Conservation (phyloP, 2,113 vertebrate genomes). For the Axis porcinus region DNA sequence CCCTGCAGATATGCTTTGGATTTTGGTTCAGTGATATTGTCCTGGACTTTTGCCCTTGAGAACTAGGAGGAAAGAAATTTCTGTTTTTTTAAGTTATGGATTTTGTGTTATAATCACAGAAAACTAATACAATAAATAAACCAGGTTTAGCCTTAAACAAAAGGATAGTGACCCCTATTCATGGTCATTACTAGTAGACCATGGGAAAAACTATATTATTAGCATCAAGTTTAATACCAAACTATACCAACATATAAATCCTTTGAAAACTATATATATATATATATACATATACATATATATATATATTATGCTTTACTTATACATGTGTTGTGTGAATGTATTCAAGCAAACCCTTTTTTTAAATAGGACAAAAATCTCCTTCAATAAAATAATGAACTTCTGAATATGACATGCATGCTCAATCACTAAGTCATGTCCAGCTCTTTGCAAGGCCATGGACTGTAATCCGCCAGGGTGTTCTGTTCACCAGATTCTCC, state of each 20-base stretch:
- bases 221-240: constrained; percentile 9
- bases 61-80: not conserved
- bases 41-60: not conserved
- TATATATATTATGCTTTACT: not conserved
- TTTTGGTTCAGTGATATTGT: not conserved
- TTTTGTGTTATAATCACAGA: not conserved
- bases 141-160: not conserved
- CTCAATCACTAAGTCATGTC: not conserved
- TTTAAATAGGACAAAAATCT: not conserved
- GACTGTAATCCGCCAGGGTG: not conserved
- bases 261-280: not conserved
- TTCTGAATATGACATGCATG: not conserved
- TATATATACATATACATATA: not conserved
- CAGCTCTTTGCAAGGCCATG: not conserved
- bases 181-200: not conserved
- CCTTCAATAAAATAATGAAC: not conserved
- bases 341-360: not conserved
- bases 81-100: not conserved
- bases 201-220: not conserved
- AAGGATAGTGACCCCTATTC: not conserved
- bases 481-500: not conserved
- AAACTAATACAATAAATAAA: not conserved
- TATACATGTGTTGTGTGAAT: not conserved
- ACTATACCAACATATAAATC: not conserved
- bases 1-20: not conserved